Base-by-base conservation (phyloP, 2,797 vertebrate species). In the Cossypha heuglini region DNA sequence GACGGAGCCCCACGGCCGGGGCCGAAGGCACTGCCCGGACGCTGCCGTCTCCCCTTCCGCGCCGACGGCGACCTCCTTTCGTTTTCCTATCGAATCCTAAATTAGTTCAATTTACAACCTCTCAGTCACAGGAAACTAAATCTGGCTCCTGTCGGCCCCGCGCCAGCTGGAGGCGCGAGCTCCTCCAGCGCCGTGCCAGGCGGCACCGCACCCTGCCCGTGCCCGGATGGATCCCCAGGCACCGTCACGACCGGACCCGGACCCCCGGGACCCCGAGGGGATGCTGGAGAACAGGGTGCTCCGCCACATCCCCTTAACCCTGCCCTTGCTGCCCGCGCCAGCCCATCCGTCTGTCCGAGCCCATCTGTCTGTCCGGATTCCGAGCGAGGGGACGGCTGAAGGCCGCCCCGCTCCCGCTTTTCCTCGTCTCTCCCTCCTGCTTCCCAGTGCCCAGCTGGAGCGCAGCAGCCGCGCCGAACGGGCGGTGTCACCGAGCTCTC, bases 71-170 rank as follows among this genome's bases (percentile, higher is more conserved):
- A 97, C 97, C 98, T 98, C 96, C 93, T 97, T 98, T 97, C 43
- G 28, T 91, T 96, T 98, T 95, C 93, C 96, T 96, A 96, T 97
- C 96, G 85, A 86, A 97, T 97, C 97, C 96, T 58, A 97, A 98
- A 97, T 98, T 97, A 98, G 97, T 97, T 96, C 96, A 93, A 93
- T 97, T 97, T 98, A 97, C 97, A 97, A 96, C 94, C 96, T 97
- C 97, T 95, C 97, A 92, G 95, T 97, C 97, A 92, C 85, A 96
- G 97, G 96, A 94, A 97, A 97, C 97, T 97, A 98, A 97, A 98
- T 97, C 96, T 86, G 96, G 96, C 96, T 97, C 91, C 78, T 93
- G 84, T 57, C 86, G 96, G 97, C 97, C 94, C 61, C 4, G 73
- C 89, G 96, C 97, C 97, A 97, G 96, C 20, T 24, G 92, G 94